Base-by-base conservation (phyloP, 2,797 vertebrate genomes). In the Heteromormyrus szaboi region DNA sequence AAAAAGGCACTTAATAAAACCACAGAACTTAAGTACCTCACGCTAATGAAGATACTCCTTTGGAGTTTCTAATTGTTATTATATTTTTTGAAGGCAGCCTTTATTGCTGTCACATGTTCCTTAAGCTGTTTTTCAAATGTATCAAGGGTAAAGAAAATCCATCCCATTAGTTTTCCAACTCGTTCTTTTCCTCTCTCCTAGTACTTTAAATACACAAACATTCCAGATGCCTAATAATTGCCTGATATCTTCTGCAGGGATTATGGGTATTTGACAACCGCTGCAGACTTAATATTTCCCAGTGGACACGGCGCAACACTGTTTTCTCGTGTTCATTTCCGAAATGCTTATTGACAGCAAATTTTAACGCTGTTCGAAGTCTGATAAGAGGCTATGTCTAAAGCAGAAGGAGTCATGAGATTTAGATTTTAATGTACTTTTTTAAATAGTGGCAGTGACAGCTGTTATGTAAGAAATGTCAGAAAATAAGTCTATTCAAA, bases 1-100 rank as follows among this genome's bases (percentile, higher is more conserved):
- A 62, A 87, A 62, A 59, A 62, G n/a, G n/a, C 56, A 87, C 86
- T 86, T 56, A 56, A 53, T 56, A 56, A 84, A 19, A 41, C 51
- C 50, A 46, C 81, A 56, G 85, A 86, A 86, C 29, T 86, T 51
- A 84, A 86, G 25, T 33, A 59, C 29, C 53, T 14, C 48, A 86
- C 12, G 37, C 25, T 84, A 22, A 86, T 53, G 25, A 29, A 50
- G 85, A 29, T 50, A 56, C 51, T 86, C 22, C 29, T 86, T 56
- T 54, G 51, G 46, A 50, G 85, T 56, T 86, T 56, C 17, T 33
- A 48, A 48, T 51, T 84, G 50, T 84, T 51, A 51, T 84, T 22
- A 29, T 44, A n/a, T n/a, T 83, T 48, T 44, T n/a, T 46, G n/a
- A 48, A 44, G 79, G 17, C 41, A 48, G 41, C n/a, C 79, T 83